phyloP scores from a whole-genome alignment of 2,888 invertebrate species.

The Lampropteryx suffumata region DNA sequence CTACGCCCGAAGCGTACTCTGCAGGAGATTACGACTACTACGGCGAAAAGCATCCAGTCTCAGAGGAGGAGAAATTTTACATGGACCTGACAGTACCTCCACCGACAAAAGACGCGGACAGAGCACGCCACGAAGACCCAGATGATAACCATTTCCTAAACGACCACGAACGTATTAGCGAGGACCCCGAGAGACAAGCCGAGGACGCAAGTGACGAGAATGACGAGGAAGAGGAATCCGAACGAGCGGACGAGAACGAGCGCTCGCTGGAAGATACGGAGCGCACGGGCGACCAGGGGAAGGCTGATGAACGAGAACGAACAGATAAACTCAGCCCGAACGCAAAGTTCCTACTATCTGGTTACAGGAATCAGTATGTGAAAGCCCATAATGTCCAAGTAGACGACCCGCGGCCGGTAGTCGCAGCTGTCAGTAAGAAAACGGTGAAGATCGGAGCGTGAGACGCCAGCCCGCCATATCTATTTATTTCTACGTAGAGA shows the following conservation, averaged over 20 bases:
- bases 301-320: constrained; percentile 43
- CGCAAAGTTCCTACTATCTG: constrained; percentile 38
- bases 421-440: constrained; percentile 38
- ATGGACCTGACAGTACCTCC: constrained; percentile 57
- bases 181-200: constrained; percentile 50
- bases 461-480: constrained; percentile 62
- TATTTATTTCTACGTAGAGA: constrained; percentile 61
- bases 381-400: constrained; percentile 63
- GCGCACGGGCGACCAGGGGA: constrained; percentile 42
- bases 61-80: constrained; percentile 65
- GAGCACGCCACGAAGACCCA: constrained; percentile 56
- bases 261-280: constrained; percentile 37
- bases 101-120: constrained; percentile 63
- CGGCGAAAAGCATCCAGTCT: constrained; percentile 61
- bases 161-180: constrained; percentile 60
- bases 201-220: constrained; percentile 30
- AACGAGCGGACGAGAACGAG: constrained; percentile 40
- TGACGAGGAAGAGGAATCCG: constrained; percentile 38
- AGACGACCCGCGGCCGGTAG: constrained; percentile 52
- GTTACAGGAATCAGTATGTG: constrained; percentile 48
- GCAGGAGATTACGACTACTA: constrained; percentile 69
- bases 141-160: constrained; percentile 52
- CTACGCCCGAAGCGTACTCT: constrained; percentile 48
- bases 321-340: constrained; percentile 41
- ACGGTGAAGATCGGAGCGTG: constrained; percentile 35